Conservation (phyloP, 2,888 invertebrate species). For the Cremastobaeus sp. region DNA sequence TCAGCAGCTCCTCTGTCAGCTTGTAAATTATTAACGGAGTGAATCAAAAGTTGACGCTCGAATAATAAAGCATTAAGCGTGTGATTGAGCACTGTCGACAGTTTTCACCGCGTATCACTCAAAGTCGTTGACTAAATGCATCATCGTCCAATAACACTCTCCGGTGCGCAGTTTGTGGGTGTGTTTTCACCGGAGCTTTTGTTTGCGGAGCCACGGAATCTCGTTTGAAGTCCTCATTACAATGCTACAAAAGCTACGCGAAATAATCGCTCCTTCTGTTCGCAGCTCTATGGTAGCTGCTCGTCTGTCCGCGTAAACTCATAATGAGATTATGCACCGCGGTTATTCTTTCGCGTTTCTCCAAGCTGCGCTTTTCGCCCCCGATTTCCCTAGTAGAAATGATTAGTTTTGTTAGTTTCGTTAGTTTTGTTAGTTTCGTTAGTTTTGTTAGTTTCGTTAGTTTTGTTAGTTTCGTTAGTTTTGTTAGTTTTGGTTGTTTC, state of each 20-base stretch:
- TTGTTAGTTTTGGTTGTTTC: too few relatives aligned
- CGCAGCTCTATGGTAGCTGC: conserved; percentile 20
- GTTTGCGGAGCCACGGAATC: conserved; percentile 39
- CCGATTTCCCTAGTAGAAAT: too few relatives aligned
- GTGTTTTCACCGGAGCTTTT: conserved; percentile 40
- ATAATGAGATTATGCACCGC: conserved; percentile 52
- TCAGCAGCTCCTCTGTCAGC: background rate
- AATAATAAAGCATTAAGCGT: conserved; percentile 18
- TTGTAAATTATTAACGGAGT: background rate
- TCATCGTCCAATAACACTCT: conserved; percentile 23
- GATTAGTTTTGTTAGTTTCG: too few relatives aligned
- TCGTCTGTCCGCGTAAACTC: conserved; percentile 42
- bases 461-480: too few relatives aligned
- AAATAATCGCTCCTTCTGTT: conserved; percentile 50
- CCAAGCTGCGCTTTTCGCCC: conserved; percentile 26
- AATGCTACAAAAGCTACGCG: conserved; percentile 39
- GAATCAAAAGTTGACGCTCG: conserved; percentile 15
- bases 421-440: too few relatives aligned
- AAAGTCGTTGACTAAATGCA: conserved; percentile 28
- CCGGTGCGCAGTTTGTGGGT: conserved; percentile 10
- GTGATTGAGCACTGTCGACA: conserved; percentile 19
- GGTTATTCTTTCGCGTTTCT: conserved; percentile 28
- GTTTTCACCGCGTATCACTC: conserved; percentile 13
- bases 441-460: too few relatives aligned
- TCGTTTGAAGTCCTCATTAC: conserved; percentile 54